phyloP scores from a whole-genome alignment of 2,113 vertebrate genomes.

The Onychorhynchus coronatus region DNA sequence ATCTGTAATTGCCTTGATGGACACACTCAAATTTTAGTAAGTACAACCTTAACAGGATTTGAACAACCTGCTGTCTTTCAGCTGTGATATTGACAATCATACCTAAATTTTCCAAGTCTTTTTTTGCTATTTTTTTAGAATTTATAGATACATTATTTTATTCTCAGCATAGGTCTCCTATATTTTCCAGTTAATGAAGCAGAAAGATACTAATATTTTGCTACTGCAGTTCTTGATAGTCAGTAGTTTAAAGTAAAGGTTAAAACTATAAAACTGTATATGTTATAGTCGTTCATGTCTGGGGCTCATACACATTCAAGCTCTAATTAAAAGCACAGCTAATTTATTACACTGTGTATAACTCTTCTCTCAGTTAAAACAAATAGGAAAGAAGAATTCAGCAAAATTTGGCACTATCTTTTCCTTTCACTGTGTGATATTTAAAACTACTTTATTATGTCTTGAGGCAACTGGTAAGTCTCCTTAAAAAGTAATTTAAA shows the following conservation, averaged over 20 bases:
- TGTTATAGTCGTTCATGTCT: background rate
- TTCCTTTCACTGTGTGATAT: background rate
- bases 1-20: background rate
- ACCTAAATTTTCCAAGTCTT: background rate
- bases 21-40: background rate
- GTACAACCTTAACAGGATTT: background rate
- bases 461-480: background rate
- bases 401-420: background rate
- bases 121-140: background rate
- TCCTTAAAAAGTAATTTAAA: background rate
- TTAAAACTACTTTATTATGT: background rate
- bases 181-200: conserved; percentile 35
- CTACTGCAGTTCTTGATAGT: background rate
- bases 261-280: conserved; percentile 30
- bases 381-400: background rate
- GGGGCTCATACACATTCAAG: background rate
- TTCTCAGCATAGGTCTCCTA: background rate
- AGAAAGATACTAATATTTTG: background rate
- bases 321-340: conserved; percentile 1
- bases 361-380: background rate
- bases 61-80: background rate
- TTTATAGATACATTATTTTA: background rate
- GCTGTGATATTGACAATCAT: background rate
- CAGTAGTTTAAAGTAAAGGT: conserved; percentile 20
- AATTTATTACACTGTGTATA: background rate